Base-by-base conservation (phyloP, 2,888 invertebrate species). In the Phanerotoma sp. region DNA sequence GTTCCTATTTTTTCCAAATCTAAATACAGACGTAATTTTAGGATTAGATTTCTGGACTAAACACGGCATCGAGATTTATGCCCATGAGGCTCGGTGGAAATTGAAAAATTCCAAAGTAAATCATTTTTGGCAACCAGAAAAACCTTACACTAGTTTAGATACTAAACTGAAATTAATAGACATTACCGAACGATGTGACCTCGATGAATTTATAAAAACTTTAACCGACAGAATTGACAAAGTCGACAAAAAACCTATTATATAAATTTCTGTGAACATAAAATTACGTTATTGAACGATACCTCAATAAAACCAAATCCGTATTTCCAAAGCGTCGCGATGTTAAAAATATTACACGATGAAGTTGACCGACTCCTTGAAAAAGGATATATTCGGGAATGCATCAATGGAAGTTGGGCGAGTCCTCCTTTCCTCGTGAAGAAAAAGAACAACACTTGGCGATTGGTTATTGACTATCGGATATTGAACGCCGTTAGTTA, bases 391-490 rank as follows among this genome's bases (percentile, higher is more conserved):
- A 16, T 58, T n/a, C 32, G n/a, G 15, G 28, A 20, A 33, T 48
- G 52, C 11, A 7, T 1, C 9, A 52, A 54, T 20, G 56, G 56
- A 21, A 49, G 50, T 3, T 60, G 60, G 62, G 56, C 51, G 2
- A 51, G 56, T 15, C 51, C 53, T n/a, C 54, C 57, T 3, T 51
- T 58, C 1, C 46, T 58, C 6, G 51, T 41, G 0, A 32, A 46
- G 3, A 58, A 59, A 32, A 42, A 54, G 1, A 58, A 56, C 15
- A 57, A 57, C 5, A 38, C 41, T 0, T 54, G 49, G 11, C 41
- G 60, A 30, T 57, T 61, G 28, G 57, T 53, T n/a, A 32, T 60
- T 2, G 56, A 61, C 15, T 61, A 51, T 28, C 47, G 51, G 1
- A 38, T 48, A 7, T 45, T 61, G 4, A 61, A 61, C 32, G 15